phyloP scores from a whole-genome alignment of 2,797 vertebrate species.

The Buphagus erythrorhynchus region DNA sequence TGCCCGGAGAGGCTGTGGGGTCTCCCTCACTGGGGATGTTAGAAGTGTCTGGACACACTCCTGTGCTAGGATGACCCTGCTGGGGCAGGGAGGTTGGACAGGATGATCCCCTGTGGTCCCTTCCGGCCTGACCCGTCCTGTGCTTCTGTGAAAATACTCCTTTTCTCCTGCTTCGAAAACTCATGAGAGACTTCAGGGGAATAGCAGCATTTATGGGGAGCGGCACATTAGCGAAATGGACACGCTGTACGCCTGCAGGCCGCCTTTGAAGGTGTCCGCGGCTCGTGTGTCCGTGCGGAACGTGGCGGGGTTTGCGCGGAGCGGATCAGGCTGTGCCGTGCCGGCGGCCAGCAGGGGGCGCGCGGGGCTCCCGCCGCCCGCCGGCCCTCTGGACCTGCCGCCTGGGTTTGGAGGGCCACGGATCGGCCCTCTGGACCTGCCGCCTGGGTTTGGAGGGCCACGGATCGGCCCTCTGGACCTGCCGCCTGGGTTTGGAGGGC shows the following conservation, averaged over 20 bases:
- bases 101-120: neutral
- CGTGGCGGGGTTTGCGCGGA: neutral
- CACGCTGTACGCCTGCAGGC: neutral
- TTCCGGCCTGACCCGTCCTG: neutral
- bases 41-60: neutral
- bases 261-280: neutral
- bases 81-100: neutral
- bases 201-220: neutral
- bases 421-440: neutral
- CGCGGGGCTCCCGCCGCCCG: neutral
- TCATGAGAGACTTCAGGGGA: neutral
- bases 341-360: conserved; percentile 9
- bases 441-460: neutral
- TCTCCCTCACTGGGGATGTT: neutral
- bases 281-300: neutral
- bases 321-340: neutral
- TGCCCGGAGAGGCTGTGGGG: neutral
- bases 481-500: neutral
- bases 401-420: neutral
- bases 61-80: neutral
- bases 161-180: neutral
- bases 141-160: rapidly evolving
- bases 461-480: too few species aligned
- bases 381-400: neutral
- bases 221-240: neutral